These are phyloP conservation scores for Oligia fasciuncula DNA, from an alignment of 2,888 invertebrate genomes.

Conservation along the genomic window DNA sequence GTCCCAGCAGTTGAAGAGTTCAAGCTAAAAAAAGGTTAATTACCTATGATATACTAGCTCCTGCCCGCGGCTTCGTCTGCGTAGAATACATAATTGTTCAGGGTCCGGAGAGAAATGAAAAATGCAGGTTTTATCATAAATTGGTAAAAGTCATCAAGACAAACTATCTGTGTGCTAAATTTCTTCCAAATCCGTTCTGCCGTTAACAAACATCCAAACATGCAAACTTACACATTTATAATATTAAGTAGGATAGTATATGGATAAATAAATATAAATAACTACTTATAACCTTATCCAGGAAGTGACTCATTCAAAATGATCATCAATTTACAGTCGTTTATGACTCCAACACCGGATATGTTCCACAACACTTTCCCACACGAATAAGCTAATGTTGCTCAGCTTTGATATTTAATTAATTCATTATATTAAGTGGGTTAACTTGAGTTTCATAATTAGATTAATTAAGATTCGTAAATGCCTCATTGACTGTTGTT, in stretches of 20 bases:
- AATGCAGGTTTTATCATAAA: background rate
- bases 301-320: conserved; percentile 25
- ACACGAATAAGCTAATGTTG: conserved; percentile 31
- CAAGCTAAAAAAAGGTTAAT: background rate
- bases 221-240: background rate
- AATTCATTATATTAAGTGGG: conserved; percentile 34
- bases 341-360: conserved; percentile 51
- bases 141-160: background rate
- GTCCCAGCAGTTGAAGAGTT: background rate
- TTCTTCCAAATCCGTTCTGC: background rate
- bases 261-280: background rate
- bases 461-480: conserved; percentile 38
- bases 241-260: background rate
- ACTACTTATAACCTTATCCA: conserved; percentile 9
- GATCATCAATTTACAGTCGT: conserved; percentile 17
- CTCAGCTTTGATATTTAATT: conserved; percentile 39
- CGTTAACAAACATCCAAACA: background rate
- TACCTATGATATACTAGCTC: background rate
- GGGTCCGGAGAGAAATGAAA: background rate
- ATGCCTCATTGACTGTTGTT: background rate
- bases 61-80: too few species aligned
- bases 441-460: conserved; percentile 39
- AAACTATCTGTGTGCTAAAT: background rate
- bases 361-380: conserved; percentile 40
- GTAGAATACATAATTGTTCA: background rate